Evolutionary conservation across 2,888 invertebrate species (phyloP), one percentile per base, ranked within the genome.

Genomic region (Drepanosiphum platanoidis): DNA sequence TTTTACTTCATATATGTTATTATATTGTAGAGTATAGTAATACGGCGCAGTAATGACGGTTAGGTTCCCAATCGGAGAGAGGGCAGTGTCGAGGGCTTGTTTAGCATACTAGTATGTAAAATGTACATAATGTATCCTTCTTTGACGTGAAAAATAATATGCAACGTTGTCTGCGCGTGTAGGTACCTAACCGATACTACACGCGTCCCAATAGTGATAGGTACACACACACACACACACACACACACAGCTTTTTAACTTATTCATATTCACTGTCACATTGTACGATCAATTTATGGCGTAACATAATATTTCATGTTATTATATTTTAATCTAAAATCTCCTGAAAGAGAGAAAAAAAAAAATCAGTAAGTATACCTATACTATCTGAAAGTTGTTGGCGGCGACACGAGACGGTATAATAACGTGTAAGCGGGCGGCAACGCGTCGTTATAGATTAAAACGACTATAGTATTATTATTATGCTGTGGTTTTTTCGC

Each of bases 1-100:
- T 72, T 72, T 72, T 72, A 72, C 72, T 72, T 72, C 72, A 72
- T 30, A 72, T 70, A 42, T 7, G 42, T 9, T 42, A 42, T 0
- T 58, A 7, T 61, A n/a, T 7, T 8, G n/a, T 18, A 4, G n/a
- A 58, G 18, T 18, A 4, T 7, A 58, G 18, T 39, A 39, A 18
- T 18, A 46, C 11, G 11, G 52, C 52, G 8, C 2, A 3, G 18
- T 52, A 52, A 52, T 22, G 2, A 52, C 22, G 22, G 4, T 46
- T 46, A 46, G 18, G 46, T 46, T 18, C 9, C 39, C 46, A 3
- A 3, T 42, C 1, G 9, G 42, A 42, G 42, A 58, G 52, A 18
- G 52, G 22, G 22, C 1, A 18, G 18, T 58, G 52, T 13, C 15
- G 52, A 58, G 52, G 52, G 52, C 61, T 61, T 61, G 27, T 52